Percentiles rank a stretch among this genome's conserved stretches.
Evolutionary conservation across 2,797 vertebrate species (phyloP).

Genomic region (Furcifer pardalis): DNA sequence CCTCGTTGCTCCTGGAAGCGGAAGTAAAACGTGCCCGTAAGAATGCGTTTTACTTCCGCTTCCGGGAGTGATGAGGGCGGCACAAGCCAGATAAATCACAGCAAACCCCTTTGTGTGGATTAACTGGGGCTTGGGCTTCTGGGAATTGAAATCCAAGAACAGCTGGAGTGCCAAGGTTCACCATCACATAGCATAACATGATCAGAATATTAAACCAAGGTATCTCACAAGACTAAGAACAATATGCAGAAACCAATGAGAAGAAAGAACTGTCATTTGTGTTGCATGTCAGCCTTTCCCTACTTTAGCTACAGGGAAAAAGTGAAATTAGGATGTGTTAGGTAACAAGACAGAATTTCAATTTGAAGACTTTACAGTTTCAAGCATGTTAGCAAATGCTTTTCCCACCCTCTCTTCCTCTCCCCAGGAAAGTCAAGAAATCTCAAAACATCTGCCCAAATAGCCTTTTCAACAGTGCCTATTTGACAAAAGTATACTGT

Average conservation of each 20-base stretch:
- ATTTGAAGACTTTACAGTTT: conserved; percentile 30
- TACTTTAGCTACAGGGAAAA: conserved; percentile 28
- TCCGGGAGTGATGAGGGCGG: no score
- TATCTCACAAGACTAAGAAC: not conserved
- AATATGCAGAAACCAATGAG: not conserved
- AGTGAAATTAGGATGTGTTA: conserved; percentile 46
- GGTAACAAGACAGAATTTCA: conserved; percentile 33
- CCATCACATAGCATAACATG: not conserved
- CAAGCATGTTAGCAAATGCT: conserved; percentile 20
- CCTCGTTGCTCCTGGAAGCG: no score
- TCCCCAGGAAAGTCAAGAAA: not conserved
- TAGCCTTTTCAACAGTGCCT: conserved; percentile 36
- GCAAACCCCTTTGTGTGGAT: no score
- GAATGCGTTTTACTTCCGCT: no score
- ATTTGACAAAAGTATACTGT: conserved; percentile 69
- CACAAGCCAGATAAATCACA: no score
- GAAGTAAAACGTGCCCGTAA: no score
- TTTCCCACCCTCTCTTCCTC: rapidly evolving
- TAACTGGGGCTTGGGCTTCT: no score
- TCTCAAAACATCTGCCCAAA: conserved; percentile 38
- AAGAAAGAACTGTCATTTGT: not conserved
- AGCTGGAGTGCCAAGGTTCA: no score
- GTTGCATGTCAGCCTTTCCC: not conserved
- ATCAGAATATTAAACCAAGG: not conserved
- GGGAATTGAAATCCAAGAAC: no score